Conservation (phyloP, 2,113 vertebrate species). For the Chaetorhynchus papuensis region DNA sequence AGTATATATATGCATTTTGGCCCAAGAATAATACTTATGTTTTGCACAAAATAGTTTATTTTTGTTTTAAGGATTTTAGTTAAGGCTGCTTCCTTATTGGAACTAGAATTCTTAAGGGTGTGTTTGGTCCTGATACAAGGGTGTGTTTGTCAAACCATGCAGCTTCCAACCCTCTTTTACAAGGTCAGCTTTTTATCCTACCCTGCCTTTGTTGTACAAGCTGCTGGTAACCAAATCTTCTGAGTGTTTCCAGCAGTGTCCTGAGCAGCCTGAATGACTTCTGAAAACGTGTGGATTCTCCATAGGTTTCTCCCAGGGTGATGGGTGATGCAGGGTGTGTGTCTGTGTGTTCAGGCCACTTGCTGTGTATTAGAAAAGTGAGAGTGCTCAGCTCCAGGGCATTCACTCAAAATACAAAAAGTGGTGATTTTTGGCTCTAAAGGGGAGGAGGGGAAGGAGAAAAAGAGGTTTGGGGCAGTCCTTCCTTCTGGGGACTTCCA, state of each 20-base stretch:
- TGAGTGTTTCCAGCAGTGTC: not conserved
- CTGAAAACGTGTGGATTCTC: not conserved
- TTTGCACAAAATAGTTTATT: not conserved
- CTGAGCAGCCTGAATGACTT: not conserved
- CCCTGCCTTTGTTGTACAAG: not conserved
- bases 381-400: not conserved
- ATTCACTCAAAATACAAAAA: not conserved
- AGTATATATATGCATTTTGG: not conserved
- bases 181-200: not conserved
- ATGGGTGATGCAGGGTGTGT: not conserved
- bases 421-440: not conserved
- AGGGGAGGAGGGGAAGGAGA: not conserved
- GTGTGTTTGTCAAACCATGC: not conserved
- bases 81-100: not conserved
- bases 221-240: not conserved
- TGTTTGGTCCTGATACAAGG: not conserved
- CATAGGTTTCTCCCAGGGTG: fast-evolving
- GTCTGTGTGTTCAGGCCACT: not conserved
- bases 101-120: not conserved
- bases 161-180: not conserved
- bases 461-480: not conserved
- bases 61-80: not conserved
- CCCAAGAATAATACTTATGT: not conserved
- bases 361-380: not conserved
- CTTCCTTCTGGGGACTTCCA: not conserved